Base-by-base conservation (phyloP, 2,113 vertebrate genomes). In the Chlamydotis undulata region DNA sequence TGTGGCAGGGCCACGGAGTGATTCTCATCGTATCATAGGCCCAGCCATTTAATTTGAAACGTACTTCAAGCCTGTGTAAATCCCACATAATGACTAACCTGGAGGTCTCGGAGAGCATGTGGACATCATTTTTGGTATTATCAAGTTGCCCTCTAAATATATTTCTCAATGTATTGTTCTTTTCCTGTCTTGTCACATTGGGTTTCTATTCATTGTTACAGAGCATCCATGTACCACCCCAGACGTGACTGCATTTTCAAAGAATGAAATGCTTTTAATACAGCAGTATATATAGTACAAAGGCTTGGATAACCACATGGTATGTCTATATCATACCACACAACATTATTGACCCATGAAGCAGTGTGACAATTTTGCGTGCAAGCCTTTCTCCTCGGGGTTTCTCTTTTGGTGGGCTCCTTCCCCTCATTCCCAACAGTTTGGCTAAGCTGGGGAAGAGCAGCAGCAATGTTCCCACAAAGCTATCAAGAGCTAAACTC, bases 181-280 rank as follows among this genome's bases (percentile, higher is more conserved):
- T 86, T 94, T 91, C 43, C 41, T 74, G 39, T 70, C 84, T 93
- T 59, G 52, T 67, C 56, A 14, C 28, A 52, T 41, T 0, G 0
- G 11, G 22, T 52, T 90, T 35, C 31, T 90, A 41, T 83, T 94
- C 79, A 50, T 74, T 89, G 39, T 89, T 89, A 29, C 15, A 83
- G 73, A 83, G 29, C 53, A 89, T 14, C 60, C 61, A 19, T 23
- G 52, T 53, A 60, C 64, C 37, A 37, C 39, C 24, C 75, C 49
- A 94, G 93, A 90, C 64, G 1, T 93, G 87, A 90, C 93, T 64
- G 47, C 90, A 93, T 95, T 95, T 96, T 77, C 85, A 78, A 95
- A 86, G 90, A 96, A 95, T 86, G 83, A 96, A 95, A 84, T 49
- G 60, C 43, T 92, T 90, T 83, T 81, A 90, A 88, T 95, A 65